phyloP scores from a whole-genome alignment of 1,140 invertebrate species.

The Pseudomyrmex pallidus region DNA sequence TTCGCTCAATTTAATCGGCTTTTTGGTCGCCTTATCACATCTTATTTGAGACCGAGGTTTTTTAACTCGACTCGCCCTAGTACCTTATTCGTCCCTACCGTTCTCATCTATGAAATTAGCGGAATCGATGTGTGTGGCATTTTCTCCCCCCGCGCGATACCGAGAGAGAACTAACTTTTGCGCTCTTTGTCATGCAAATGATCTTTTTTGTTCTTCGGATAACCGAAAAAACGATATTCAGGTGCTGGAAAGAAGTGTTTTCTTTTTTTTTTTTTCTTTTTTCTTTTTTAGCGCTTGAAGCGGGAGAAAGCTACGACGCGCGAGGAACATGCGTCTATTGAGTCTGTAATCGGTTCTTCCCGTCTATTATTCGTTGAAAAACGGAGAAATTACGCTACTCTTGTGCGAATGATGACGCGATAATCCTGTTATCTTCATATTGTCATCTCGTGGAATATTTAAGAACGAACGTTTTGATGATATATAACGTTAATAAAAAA shows the following conservation, averaged over 20 bases:
- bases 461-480: constrained; percentile 28
- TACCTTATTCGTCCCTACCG: background rate
- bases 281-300: background rate
- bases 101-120: constrained; percentile 14
- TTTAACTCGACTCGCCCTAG: background rate
- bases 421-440: constrained; percentile 20
- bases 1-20: constrained; percentile 42
- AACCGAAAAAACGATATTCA: background rate
- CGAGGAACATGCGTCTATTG: background rate
- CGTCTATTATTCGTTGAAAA: background rate
- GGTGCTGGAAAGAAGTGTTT: background rate
- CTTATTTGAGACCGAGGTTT: constrained; percentile 30
- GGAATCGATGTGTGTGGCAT: background rate
- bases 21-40: constrained; percentile 19
- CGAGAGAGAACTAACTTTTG: background rate
- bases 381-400: constrained; percentile 3
- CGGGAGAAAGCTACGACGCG: background rate
- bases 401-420: constrained; percentile 2
- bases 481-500: constrained; percentile 11
- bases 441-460: background rate
- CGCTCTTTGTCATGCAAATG: background rate
- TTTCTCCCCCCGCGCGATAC: background rate
- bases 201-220: background rate
- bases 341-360: constrained; percentile 22
- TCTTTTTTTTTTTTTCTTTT: too few species aligned